A percentile compares a stretch with the other conserved stretches of the same genome.
phyloP scores from a whole-genome alignment of 2,888 invertebrate species.

The Chrysolina oricalcia region DNA sequence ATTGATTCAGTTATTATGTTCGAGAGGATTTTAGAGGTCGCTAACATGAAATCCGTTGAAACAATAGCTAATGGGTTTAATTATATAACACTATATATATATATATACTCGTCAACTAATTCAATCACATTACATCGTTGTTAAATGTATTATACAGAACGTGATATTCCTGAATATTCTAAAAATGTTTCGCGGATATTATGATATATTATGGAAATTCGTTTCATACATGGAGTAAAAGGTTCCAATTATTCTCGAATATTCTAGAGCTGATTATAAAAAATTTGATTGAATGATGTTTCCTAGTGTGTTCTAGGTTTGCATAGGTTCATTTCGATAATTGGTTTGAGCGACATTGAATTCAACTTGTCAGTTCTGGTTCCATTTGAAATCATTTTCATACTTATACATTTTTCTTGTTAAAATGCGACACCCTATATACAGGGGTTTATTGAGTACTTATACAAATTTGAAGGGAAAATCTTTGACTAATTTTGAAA shows the following conservation, averaged over 20 bases:
- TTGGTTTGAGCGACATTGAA: too few relatives aligned
- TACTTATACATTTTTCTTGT: too few relatives aligned
- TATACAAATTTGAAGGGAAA: too few relatives aligned
- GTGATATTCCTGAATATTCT: slow-evolving; percentile 32
- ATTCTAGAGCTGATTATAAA: too few relatives aligned
- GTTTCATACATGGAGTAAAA: not conserved
- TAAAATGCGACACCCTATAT: too few relatives aligned
- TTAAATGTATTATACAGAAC: slow-evolving; percentile 35
- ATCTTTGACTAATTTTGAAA: too few relatives aligned
- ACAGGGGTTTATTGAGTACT: too few relatives aligned
- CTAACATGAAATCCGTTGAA: slow-evolving; percentile 35
- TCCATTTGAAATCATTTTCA: too few relatives aligned
- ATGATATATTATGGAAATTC: not conserved
- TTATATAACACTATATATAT: slow-evolving; percentile 17
- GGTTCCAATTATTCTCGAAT: not conserved
- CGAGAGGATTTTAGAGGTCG: slow-evolving; percentile 6
- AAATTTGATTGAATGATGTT: too few relatives aligned
- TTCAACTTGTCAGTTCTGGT: too few relatives aligned
- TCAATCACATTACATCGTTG: slow-evolving; percentile 36
- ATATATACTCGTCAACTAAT: slow-evolving; percentile 34
- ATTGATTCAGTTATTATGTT: not conserved
- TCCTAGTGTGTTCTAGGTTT: too few relatives aligned
- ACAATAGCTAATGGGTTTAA: slow-evolving; percentile 21
- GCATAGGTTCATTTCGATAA: too few relatives aligned
- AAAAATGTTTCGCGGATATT: slow-evolving; percentile 33